Conservation (phyloP, 2,113 vertebrate species). For the Anarhynchus alexandrinus region DNA sequence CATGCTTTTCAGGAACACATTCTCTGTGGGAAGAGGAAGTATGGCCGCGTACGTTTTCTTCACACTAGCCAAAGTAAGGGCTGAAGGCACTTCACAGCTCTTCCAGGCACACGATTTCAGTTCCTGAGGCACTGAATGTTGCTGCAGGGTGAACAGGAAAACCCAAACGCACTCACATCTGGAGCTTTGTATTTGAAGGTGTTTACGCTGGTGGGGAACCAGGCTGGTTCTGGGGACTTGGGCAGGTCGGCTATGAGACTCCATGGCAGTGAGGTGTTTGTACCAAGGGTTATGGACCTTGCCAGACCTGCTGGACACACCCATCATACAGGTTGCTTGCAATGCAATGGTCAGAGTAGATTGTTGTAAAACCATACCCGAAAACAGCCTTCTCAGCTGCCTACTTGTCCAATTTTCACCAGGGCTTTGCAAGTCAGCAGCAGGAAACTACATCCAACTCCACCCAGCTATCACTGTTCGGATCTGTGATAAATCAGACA, state of each 20-base stretch:
- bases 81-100: background rate
- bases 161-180: background rate
- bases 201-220: background rate
- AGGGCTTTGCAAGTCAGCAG: background rate
- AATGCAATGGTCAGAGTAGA: background rate
- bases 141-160: background rate
- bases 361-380: background rate
- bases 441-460: background rate
- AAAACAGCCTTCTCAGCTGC: background rate
- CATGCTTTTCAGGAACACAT: background rate
- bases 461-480: background rate
- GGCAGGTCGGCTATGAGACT: background rate
- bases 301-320: background rate
- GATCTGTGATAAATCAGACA: background rate
- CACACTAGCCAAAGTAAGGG: background rate
- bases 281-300: background rate
- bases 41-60: background rate
- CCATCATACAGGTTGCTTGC: background rate
- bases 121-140: background rate
- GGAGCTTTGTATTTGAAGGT: background rate
- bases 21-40: background rate
- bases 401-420: background rate
- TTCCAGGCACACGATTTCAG: background rate
- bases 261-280: background rate
- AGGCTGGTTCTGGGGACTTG: background rate